Conservation (phyloP, 2,797 vertebrate species). For the Argentina silus region DNA sequence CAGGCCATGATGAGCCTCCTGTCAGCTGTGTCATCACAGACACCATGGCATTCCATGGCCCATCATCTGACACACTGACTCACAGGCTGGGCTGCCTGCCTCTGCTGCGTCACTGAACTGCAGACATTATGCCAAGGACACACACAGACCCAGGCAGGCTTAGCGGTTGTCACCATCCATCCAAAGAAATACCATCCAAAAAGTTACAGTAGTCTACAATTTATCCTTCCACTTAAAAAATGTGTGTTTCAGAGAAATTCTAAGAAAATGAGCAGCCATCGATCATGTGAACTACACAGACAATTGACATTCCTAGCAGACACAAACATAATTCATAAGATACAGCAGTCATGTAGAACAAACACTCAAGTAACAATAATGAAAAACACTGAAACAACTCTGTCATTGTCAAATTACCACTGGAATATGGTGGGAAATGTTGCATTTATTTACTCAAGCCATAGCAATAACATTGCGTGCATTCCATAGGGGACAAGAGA, state of each 20-base stretch:
- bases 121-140: conserved; percentile 14
- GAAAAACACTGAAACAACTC: neutral
- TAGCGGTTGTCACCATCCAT: neutral
- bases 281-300: too few relatives aligned
- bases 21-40: conserved; percentile 11
- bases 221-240: too few relatives aligned
- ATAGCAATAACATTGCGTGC: conserved; percentile 13
- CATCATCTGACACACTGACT: conserved; percentile 28
- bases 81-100: neutral
- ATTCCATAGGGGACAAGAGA: neutral
- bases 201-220: too few relatives aligned
- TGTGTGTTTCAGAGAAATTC: too few relatives aligned
- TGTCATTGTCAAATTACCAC: neutral
- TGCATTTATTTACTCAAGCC: neutral
- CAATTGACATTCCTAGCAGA: neutral
- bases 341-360: neutral
- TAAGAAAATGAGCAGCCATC: too few relatives aligned
- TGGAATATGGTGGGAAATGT: neutral
- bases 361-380: neutral
- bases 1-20: neutral
- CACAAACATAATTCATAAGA: neutral
- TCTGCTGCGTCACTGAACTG: neutral
- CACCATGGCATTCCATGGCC: neutral
- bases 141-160: conserved; percentile 5
- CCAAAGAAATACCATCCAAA: neutral